These are phyloP conservation scores for Varanus salvator DNA, from an alignment of 2,113 vertebrate genomes.

Conservation along the genomic window DNA sequence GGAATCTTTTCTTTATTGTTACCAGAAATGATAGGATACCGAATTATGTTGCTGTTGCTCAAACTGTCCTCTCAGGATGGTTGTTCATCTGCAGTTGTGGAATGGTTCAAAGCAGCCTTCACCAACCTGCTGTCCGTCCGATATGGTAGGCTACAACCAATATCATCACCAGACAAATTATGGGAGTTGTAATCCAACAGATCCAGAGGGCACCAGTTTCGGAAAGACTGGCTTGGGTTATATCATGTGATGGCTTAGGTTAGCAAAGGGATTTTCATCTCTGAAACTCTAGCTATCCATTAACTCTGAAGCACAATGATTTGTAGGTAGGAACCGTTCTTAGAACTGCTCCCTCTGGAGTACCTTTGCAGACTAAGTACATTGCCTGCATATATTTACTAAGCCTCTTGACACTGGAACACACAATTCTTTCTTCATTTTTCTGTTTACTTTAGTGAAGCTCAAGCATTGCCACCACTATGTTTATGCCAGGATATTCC, in stretches of 20 bases:
- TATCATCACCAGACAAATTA: too few species aligned
- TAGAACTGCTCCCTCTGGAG: neutral
- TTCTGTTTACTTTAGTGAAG: neutral
- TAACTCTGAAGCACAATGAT: neutral
- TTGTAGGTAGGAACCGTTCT: slow-evolving; percentile 1
- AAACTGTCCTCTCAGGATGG: neutral
- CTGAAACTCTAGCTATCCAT: neutral
- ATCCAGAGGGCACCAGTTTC: neutral
- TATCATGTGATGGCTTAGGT: neutral
- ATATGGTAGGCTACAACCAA: too few species aligned
- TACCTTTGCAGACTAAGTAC: neutral
- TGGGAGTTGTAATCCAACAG: too few species aligned
- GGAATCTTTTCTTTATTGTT: neutral
- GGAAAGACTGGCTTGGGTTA: neutral
- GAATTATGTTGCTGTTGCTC: neutral
- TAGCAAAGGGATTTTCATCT: neutral
- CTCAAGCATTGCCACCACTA: slow-evolving; percentile 14
- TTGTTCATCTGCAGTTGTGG: neutral
- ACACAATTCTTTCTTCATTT: slow-evolving; percentile 6
- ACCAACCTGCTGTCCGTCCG: too few species aligned
- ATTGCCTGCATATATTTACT: slow-evolving; percentile 19
- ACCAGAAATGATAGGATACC: neutral
- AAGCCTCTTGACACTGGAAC: slow-evolving; percentile 14
- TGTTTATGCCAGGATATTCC: slow-evolving; percentile 18
- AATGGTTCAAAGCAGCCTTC: neutral